Conservation (phyloP, 2,888 invertebrate species). For the Stenotaenia linearis region DNA sequence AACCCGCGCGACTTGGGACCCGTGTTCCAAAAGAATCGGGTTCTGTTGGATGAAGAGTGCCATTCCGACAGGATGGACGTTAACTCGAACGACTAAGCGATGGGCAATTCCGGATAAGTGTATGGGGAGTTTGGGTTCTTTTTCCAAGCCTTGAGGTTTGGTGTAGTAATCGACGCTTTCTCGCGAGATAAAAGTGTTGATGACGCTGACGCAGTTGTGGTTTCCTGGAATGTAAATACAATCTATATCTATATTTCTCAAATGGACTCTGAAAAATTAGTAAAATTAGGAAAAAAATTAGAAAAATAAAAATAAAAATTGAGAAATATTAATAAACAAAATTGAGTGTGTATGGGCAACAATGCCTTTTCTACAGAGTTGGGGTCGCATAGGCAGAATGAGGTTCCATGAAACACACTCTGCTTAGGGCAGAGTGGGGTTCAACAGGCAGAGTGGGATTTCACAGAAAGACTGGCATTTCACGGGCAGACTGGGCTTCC, state of each 20-base stretch:
- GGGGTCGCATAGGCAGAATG: too few species aligned
- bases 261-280: too few species aligned
- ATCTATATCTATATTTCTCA: too few species aligned
- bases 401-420: too few species aligned
- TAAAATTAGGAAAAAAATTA: neutral
- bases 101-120: slow-evolving; percentile 69
- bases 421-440: too few species aligned
- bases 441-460: too few species aligned
- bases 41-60: slow-evolving; percentile 71
- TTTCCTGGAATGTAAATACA: slow-evolving; percentile 54
- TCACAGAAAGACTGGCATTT: too few species aligned
- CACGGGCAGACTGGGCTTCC: too few species aligned
- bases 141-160: slow-evolving; percentile 66
- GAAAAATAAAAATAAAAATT: neutral
- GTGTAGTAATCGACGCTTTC: slow-evolving; percentile 78
- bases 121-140: slow-evolving; percentile 66
- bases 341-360: too few species aligned
- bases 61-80: slow-evolving; percentile 71
- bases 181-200: slow-evolving; percentile 87
- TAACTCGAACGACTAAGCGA: slow-evolving; percentile 74
- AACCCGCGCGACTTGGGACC: slow-evolving; percentile 66
- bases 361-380: too few species aligned
- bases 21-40: slow-evolving; percentile 65
- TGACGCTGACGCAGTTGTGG: slow-evolving; percentile 85
- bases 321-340: too few species aligned